Percentiles rank a stretch among this genome's conserved stretches.
Evolutionary conservation across 2,113 vertebrate genomes (phyloP).

Genomic region (Nycticorax nycticorax): DNA sequence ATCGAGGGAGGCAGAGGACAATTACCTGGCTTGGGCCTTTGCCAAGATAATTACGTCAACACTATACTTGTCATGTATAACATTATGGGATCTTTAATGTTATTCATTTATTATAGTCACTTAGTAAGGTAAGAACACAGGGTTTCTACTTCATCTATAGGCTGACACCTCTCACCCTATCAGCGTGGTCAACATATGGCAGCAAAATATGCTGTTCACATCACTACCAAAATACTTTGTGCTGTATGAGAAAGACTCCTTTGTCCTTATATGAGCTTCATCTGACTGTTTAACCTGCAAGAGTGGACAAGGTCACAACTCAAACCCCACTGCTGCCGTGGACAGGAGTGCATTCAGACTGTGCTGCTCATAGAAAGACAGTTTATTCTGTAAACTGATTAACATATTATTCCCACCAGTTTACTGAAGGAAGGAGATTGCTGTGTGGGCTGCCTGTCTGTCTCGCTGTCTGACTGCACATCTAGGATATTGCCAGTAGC

Average conservation of each 20-base stretch:
- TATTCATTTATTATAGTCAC: neutral
- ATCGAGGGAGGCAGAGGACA: neutral
- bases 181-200: accelerated
- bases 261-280: neutral
- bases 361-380: neutral
- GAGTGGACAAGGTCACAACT: neutral
- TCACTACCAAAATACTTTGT: neutral
- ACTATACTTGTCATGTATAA: neutral
- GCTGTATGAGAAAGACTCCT: neutral
- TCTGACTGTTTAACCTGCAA: neutral
- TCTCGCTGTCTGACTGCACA: neutral
- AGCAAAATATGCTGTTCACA: neutral
- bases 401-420: neutral
- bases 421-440: neutral
- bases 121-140: neutral
- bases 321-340: neutral
- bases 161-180: neutral
- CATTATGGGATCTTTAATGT: neutral
- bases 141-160: accelerated
- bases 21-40: neutral
- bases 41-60: neutral
- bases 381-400: neutral
- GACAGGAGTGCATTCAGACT: neutral
- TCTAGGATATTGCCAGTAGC: neutral
- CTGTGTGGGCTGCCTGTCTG: neutral